Base-by-base conservation (phyloP, 2,113 vertebrate genomes). In the Lophotis ruficrista region DNA sequence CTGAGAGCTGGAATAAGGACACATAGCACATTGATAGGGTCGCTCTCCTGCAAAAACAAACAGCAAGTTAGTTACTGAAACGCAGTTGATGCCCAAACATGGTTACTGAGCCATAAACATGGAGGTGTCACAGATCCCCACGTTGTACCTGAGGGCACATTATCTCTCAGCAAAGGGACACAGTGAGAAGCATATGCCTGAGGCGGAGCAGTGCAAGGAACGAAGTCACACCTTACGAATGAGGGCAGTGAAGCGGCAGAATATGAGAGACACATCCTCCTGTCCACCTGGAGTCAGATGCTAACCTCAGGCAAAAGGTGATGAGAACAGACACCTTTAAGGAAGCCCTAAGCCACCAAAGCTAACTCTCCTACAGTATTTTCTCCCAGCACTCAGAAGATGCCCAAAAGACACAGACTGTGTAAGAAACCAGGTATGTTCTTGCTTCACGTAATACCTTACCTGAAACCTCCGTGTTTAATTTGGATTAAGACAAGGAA, bases 1-100 rank as follows among this genome's bases (percentile, higher is more conserved):
- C 98, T 99, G 99, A 43, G 99, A 99, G 91, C 99, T 99, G 90
- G 99, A 99, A 37, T 99, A 99, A 87, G 99, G 98, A 90, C 99
- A 99, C 98, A 99, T 99, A 5, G 98, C 97, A 97, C 99, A 99
- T 28, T 98, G 99, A 96, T 99, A 99, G 4, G 99, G 99, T 51
- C 99, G 98, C 53, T 99, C 99, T 91, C 99, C 99, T 99, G 97
- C 10, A 93, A 97, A 91, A 86, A 97, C 53, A 97, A 93, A 86
- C 60, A 89, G 15, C 28, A 72, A 22, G 77, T 89, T 33, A 78
- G 78, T 82, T 37, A 82, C 18, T 61, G 64, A 91, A 71, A 88
- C n/a, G 78, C 69, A 56, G 48, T 16, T 8, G 14, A 48, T 45
- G 69, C 41, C 60, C 48, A 41, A 2, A 37, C 35, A 25, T 22